Evolutionary conservation across 2,113 vertebrate species (phyloP), one percentile per base, ranked within the genome.

Genomic region (Grus americana): DNA sequence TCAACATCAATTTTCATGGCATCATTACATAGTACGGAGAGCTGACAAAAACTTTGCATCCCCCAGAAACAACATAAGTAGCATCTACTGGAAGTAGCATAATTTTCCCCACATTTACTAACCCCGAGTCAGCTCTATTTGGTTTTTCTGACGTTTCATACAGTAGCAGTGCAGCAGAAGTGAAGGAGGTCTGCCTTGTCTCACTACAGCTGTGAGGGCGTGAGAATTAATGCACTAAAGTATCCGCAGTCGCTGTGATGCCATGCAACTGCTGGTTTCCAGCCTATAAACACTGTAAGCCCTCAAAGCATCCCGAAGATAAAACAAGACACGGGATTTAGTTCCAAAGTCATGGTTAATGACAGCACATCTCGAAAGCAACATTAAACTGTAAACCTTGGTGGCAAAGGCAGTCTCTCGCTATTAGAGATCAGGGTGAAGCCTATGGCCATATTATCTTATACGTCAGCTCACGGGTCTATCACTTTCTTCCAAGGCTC

Each of bases 301-400:
- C 83, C 86, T 68, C 70, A 6, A n/a, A 95, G 87, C 15, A 32
- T 68, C 87, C 89, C 23, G 0, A 52, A 67, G 89, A 94, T 78
- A 70, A 94, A 95, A 59, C n/a, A 58, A 90, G 91, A 42, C 49
- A 38, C 12, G 22, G 63, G 92, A 94, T 92, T 95, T 95, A 96
- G 86, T 92, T 93, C 74, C 87, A 55, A 83, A 96, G 78, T 70
- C 94, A 91, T 11, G 4, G 89, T 27, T 95, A 95, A 94, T 93
- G 95, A 94, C 88, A 95, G 93, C 86, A 63, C 23, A n/a, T 90
- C 92, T 90, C 12, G 0, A 84, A 79, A 86, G 59, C 0, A 5
- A 82, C 91, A 97, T 82, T 89, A 89, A 92, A 95, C 74, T 70
- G 90, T 46, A 95, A 96, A 96, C 89, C 89, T 93, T 68, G 66